phyloP scores from a whole-genome alignment of 2,113 vertebrate genomes.

The Microcebus griseorufus region DNA sequence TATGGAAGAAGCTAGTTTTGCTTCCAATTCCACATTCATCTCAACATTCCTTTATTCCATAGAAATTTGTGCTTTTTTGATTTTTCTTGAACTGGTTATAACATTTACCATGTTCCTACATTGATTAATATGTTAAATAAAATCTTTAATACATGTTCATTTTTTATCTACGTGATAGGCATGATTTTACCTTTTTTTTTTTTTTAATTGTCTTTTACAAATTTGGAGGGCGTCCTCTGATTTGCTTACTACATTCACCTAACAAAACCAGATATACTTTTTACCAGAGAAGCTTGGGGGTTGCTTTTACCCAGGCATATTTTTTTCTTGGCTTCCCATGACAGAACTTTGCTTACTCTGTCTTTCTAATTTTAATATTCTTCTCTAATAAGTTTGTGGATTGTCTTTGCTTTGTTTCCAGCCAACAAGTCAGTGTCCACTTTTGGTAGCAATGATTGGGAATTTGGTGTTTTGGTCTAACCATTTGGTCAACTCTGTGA shows the following conservation, averaged over 20 bases:
- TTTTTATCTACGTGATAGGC: background rate
- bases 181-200: background rate
- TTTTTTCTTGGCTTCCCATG: background rate
- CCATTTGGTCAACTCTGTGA: background rate
- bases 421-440: background rate
- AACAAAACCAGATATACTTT: background rate
- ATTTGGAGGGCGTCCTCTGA: background rate
- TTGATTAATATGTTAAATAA: background rate
- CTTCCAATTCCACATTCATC: background rate
- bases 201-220: background rate
- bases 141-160: background rate
- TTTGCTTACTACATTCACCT: slow-evolving; percentile 14
- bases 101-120: background rate
- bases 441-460: background rate
- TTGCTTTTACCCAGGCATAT: background rate
- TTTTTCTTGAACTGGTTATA: background rate
- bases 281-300: background rate
- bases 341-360: background rate
- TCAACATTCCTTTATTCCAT: slow-evolving; percentile 1
- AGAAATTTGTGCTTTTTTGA: background rate
- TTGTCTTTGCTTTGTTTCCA: slow-evolving; percentile 9
- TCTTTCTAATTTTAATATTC: slow-evolving; percentile 17
- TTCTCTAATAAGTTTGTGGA: slow-evolving; percentile 17
- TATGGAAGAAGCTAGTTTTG: background rate
- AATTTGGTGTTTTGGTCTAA: background rate